phyloP scores from a whole-genome alignment of 2,113 vertebrate species.

The Xenopus laevis region DNA sequence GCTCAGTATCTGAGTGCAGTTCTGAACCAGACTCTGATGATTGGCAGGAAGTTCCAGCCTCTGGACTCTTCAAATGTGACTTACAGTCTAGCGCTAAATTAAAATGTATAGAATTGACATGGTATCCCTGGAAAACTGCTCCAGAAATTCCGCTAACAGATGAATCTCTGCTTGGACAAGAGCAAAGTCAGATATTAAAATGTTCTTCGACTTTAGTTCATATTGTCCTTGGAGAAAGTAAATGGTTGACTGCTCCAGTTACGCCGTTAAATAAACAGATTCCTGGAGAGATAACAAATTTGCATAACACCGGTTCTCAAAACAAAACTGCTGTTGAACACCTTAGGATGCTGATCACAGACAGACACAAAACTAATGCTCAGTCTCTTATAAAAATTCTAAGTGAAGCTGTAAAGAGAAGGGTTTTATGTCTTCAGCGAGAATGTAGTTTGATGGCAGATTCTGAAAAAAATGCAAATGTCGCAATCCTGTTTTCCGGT shows the following conservation, averaged over 20 bases:
- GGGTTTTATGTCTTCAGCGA: constrained; percentile 69
- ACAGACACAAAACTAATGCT: constrained; percentile 55
- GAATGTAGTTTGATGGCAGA: constrained; percentile 1
- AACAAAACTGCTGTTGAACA: constrained; percentile 48
- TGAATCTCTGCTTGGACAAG: constrained; percentile 31
- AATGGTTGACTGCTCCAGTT: constrained; percentile 67
- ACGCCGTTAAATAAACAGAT: constrained; percentile 70
- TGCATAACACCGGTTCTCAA: not conserved
- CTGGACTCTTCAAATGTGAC: constrained; percentile 81
- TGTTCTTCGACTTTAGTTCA: constrained; percentile 57
- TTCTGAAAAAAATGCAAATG: constrained; percentile 49
- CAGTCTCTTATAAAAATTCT: constrained; percentile 70
- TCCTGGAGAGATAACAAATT: constrained; percentile 35
- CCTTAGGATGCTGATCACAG: constrained; percentile 64
- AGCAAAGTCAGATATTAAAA: constrained; percentile 50
- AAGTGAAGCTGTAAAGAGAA: constrained; percentile 69
- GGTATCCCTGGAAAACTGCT: constrained; percentile 73
- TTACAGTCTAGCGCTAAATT: constrained; percentile 58
- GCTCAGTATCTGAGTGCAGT: constrained; percentile 69
- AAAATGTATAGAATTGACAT: constrained; percentile 60
- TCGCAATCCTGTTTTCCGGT: constrained; percentile 90
- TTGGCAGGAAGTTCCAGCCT: constrained; percentile 88
- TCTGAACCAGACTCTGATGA: constrained; percentile 52
- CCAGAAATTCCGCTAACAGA: constrained; percentile 36
- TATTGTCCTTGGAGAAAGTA: constrained; percentile 56